Base-by-base conservation (phyloP, 2,888 invertebrate genomes). In the Ichneumoninae sp. region DNA sequence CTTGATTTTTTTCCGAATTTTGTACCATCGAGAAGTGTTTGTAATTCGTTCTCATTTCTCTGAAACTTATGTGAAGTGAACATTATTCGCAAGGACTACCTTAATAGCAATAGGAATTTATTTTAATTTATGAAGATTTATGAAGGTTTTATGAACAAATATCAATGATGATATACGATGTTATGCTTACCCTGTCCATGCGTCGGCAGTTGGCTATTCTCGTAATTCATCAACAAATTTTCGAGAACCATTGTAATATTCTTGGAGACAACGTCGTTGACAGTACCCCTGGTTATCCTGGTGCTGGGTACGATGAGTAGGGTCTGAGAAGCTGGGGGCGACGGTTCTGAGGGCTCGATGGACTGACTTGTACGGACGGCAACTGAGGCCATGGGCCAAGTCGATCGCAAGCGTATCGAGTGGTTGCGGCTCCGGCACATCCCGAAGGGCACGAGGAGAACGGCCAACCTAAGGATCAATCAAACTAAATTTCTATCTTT, bases 181-280 rank as follows among this genome's bases (percentile, higher is more conserved):
- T 54, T n/a, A 40, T 62, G 62, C 89, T 89, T 93, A 97, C 97
- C 98, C 95, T 97, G 96, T 62, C 97, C 97, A 91, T 97, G 97
- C n/a, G 97, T 97, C 5, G 98, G 98, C 86, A 98, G 94, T 91
- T 98, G 97, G 33, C 97, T 97, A 92, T 97, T 97, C 93, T 98
- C 98, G 92, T 98, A 98, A 93, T 98, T 97, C 94, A 98, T 97
- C 89, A 98, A 94, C 54, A 98, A 95, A 92, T 97, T 97, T 91
- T 98, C 98, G 87, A 98, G 94, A 4, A 98, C 96, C 91, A 96
- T 95, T 0, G 97, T 97, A 86, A 98, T 98, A 92, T 98, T 98
- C 90, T 96, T 96, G 78, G 97, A 97, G 16, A 98, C 95, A 47
- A 96, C 95, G 89, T 97, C 97, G 87, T 96, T 96, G 36, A 96